Base-by-base conservation (phyloP, 2,888 invertebrate species). In the Drosophila nr. medialis region DNA sequence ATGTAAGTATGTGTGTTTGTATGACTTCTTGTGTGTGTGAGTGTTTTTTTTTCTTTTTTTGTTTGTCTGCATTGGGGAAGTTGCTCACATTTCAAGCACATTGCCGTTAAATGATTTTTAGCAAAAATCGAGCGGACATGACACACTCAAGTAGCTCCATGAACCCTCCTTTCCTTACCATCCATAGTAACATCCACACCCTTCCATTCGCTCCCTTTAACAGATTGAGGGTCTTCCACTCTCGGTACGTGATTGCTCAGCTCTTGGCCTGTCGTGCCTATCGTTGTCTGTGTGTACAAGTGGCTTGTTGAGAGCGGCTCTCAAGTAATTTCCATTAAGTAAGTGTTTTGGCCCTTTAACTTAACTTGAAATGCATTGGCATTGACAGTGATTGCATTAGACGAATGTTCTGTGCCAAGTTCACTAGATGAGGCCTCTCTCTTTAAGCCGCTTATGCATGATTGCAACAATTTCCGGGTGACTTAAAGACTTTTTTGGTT, bases 251-350 rank as follows among this genome's bases (percentile, higher is more conserved):
- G 86, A 88, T 83, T 83, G 90, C 88, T 90, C 88, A 81, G 75
- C 72, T 81, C 63, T 64, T 38, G 71, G 63, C 30, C 54, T 42
- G 54, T 38, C 7, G 54, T 65, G 84, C 86, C 87, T 80, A 81
- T 74, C 65, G 73, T 72, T 72, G 77, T 63, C 64, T 75, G 71
- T 80, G 70, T 76, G 70, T 77, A 70, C 58, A 49, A 74, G 79
- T 56, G 67, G 71, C 81, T 76, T 77, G 71, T 73, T 70, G 70
- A 81, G 83, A 75, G 68, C 68, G 70, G 62, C 76, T 71, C 77
- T 83, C 69, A 71, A 88, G 90, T 86, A 90, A 90, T 88, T 90
- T 83, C 88, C 77, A 86, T 90, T 89, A 85, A 90, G 85, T 89
- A 85, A 86, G 86, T 89, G 86, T 81, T 88, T 90, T 89, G 74